These are phyloP conservation scores for Melinaea marsaeus DNA, from an alignment of 2,888 invertebrate species.

Conservation along the genomic window DNA sequence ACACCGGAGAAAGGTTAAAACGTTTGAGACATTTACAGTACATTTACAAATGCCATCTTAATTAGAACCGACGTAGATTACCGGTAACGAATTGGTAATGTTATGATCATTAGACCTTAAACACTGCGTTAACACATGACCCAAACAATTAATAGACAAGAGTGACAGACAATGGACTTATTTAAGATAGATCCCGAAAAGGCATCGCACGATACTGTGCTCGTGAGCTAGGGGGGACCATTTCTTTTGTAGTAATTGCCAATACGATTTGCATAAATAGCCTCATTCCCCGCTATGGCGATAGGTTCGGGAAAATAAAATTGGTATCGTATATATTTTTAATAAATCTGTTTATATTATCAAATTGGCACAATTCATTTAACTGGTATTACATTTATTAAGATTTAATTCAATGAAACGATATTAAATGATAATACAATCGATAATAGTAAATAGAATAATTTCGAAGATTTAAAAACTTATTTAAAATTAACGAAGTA, in stretches of 20 bases:
- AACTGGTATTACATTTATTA: too few species aligned
- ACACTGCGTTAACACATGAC: conserved; percentile 32
- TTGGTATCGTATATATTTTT: neutral
- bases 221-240: conserved; percentile 42
- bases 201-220: conserved; percentile 53
- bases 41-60: conserved; percentile 31
- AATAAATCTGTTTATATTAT: too few species aligned
- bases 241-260: conserved; percentile 69
- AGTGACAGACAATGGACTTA: conserved; percentile 46
- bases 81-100: conserved; percentile 23
- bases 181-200: conserved; percentile 52
- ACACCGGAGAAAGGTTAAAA: conserved; percentile 30
- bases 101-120: conserved; percentile 23
- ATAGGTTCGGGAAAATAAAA: conserved; percentile 1
- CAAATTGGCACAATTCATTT: too few species aligned
- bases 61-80: conserved; percentile 26
- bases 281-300: conserved; percentile 21
- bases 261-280: conserved; percentile 61
- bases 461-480: too few species aligned
- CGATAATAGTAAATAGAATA: too few species aligned
- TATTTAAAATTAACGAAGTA: neutral
- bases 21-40: conserved; percentile 24
- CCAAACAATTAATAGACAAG: conserved; percentile 38
- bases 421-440: too few species aligned
- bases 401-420: too few species aligned